phyloP scores from a whole-genome alignment of 2,888 invertebrate genomes.

The Drosophila robusta region DNA sequence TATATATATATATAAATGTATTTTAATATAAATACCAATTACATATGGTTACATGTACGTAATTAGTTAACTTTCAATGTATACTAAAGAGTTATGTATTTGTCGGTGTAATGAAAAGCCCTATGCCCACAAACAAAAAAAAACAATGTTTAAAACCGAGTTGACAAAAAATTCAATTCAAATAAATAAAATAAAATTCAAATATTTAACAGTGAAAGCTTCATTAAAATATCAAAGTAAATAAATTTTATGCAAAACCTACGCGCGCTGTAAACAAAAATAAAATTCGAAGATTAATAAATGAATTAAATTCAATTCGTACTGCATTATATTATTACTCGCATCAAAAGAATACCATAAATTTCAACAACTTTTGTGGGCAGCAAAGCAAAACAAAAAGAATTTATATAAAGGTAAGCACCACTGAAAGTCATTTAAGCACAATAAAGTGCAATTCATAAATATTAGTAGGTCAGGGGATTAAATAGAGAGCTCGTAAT shows the following conservation, averaged over 20 bases:
- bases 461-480: neutral
- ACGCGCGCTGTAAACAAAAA: conserved; percentile 51
- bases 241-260: conserved; percentile 52
- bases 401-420: conserved; percentile 37
- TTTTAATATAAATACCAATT: conserved; percentile 3
- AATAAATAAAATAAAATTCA: conserved; percentile 1
- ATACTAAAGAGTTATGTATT: conserved; percentile 40
- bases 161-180: conserved; percentile 22
- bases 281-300: conserved; percentile 19
- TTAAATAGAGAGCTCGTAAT: neutral
- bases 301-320: conserved; percentile 11
- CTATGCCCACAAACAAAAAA: neutral
- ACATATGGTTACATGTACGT: conserved; percentile 49
- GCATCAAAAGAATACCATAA: conserved; percentile 2
- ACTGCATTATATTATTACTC: conserved; percentile 11
- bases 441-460: conserved; percentile 1
- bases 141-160: conserved; percentile 11
- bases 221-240: conserved; percentile 20
- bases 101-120: conserved; percentile 13
- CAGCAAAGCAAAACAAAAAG: neutral
- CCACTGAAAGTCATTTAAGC: neutral
- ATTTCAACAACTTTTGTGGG: conserved; percentile 39
- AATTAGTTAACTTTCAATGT: conserved; percentile 55
- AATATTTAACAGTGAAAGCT: conserved; percentile 3
- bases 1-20: conserved; percentile 14